Conservation (phyloP, 2,888 invertebrate genomes). For the Polyommatus iphigenia region DNA sequence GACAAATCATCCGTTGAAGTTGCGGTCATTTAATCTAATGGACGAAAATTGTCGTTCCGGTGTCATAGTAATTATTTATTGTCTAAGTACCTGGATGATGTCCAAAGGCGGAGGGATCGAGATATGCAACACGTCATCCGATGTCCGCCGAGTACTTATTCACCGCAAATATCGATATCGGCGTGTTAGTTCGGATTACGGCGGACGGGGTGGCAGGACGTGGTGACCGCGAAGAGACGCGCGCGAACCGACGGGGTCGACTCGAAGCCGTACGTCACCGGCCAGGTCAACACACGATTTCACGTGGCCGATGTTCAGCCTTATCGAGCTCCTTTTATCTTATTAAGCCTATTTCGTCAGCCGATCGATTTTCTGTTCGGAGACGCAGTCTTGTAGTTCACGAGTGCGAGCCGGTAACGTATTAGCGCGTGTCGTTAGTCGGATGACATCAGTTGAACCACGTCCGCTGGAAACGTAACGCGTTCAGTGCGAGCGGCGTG, state of each 20-base stretch:
- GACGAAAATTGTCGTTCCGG: not conserved
- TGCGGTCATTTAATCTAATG: constrained; percentile 13
- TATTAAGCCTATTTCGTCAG: constrained; percentile 74
- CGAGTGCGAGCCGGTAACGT: constrained; percentile 54
- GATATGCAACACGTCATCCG: constrained; percentile 55
- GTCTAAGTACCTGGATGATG: constrained; percentile 60
- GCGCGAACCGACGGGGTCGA: constrained; percentile 67
- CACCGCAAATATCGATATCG: constrained; percentile 77
- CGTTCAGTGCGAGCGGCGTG: constrained; percentile 75
- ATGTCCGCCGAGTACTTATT: constrained; percentile 61
- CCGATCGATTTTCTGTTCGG: constrained; percentile 64
- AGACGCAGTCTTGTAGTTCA: constrained; percentile 65
- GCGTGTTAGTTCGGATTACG: constrained; percentile 71
- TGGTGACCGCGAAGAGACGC: constrained; percentile 72
- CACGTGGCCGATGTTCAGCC: constrained; percentile 61
- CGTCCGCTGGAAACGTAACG: constrained; percentile 74
- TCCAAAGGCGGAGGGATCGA: constrained; percentile 51
- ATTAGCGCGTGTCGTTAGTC: constrained; percentile 65
- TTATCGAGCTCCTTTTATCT: constrained; percentile 77
- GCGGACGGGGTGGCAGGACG: constrained; percentile 61
- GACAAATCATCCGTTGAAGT: constrained; percentile 4
- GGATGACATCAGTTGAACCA: constrained; percentile 79
- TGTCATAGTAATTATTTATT: constrained; percentile 25
- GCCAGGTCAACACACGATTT: constrained; percentile 76
- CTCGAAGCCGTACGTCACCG: constrained; percentile 67